These are phyloP conservation scores for Troilus luridus DNA, from an alignment of 2,888 invertebrate genomes.

Conservation along the genomic window DNA sequence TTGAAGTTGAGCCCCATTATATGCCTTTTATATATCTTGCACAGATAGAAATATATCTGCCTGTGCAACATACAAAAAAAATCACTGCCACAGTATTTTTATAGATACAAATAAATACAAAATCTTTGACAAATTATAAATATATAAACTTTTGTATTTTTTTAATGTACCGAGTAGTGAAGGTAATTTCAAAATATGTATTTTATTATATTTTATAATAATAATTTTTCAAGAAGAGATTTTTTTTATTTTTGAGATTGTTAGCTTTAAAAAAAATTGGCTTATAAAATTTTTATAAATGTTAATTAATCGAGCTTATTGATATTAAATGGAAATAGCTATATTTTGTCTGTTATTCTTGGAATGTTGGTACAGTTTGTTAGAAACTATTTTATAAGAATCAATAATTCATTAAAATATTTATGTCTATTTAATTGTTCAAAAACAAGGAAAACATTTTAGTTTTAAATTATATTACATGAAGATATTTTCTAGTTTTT, in stretches of 20 bases:
- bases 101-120: conserved; percentile 17
- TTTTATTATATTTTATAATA: conserved; percentile 24
- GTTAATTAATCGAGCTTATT: conserved; percentile 10
- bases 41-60: neutral
- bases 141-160: conserved; percentile 44
- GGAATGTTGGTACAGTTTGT: neutral
- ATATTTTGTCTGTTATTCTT: neutral
- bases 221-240: neutral
- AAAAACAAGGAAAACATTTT: neutral
- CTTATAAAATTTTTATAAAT: conserved; percentile 37
- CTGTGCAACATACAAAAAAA: neutral
- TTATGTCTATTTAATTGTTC: neutral
- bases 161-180: neutral
- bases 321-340: neutral
- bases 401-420: neutral
- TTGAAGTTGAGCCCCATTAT: conserved; percentile 56
- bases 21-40: neutral
- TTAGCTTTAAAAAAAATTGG: conserved; percentile 21
- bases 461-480: neutral
- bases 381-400: neutral
- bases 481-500: neutral
- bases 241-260: conserved; percentile 23
- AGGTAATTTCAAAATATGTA: neutral
- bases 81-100: conserved; percentile 32
- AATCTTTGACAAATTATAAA: neutral